Base-by-base conservation (phyloP, 92 coral and sea anemone species). In the Actinernus sp. region DNA sequence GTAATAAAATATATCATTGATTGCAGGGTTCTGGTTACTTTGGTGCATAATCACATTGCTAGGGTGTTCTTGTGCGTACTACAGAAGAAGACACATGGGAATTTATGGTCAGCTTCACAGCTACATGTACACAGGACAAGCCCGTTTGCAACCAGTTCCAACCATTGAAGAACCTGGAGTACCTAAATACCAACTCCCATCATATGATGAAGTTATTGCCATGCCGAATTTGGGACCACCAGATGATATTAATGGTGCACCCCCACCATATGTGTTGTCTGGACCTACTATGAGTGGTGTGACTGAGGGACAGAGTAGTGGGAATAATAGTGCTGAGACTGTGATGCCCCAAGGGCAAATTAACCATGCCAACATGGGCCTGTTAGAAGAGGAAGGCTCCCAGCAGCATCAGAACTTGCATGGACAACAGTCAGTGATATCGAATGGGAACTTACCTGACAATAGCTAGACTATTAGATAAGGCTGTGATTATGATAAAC, bases 11-110 rank as follows among this genome's bases (percentile, higher is more conserved):
- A 12, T 29, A 25, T 19, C 10, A 31, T 32, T 26, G 8, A 1
- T 48, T 82, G 21, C 34, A 89, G 96, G 96, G 96, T 89, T 89
- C 58, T 89, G 96, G 96, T 45, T 89, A 32, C 61, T 85, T 12
- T 84, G 91, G 96, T 76, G 67, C 18, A 19, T 84, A 46, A 74
- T 89, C n/a, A 72, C 74, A 45, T 21, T 87, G 21, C 51, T 89
- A 48, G 81, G 65, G 4, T 89, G 88, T 39, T 52, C 88, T 26
- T 89, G 96, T 60, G 87, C 86, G 50, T 89, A 89, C 56, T 85
- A 84, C 40, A 71, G 84, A 43, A 65, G 63, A 25, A 63, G 60
- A 21, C 55, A 55, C 23, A 55, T 48, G 37, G 74, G 81, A 22
- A 44, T 65, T 22, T 51, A 58, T 41, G 63, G 82, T 25, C n/a